Evolutionary conservation across 2,113 vertebrate genomes (phyloP).

Genomic region (Lagopus leucura): DNA sequence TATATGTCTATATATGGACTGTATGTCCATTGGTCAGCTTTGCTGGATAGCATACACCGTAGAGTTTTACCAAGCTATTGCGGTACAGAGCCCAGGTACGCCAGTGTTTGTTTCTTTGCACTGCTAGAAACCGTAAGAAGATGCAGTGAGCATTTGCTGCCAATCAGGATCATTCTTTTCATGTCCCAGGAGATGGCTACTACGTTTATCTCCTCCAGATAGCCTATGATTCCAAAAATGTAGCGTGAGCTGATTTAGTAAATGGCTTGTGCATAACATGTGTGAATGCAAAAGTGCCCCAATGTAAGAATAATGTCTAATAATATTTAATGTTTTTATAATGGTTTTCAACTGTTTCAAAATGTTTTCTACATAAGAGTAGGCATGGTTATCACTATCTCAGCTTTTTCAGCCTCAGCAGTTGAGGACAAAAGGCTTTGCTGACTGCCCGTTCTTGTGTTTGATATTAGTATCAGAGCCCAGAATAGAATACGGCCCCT

Average conservation of each 20-base stretch:
- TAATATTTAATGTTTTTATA: background rate
- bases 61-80: constrained; percentile 5
- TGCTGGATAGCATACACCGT: background rate
- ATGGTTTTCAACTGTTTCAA: background rate
- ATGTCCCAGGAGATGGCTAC: background rate
- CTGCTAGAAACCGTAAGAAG: background rate
- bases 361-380: background rate
- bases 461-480: background rate
- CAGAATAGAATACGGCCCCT: background rate
- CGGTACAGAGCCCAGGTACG: background rate
- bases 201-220: background rate
- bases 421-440: background rate
- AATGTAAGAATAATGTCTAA: background rate
- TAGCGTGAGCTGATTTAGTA: background rate
- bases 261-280: background rate
- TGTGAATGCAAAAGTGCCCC: background rate
- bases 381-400: background rate
- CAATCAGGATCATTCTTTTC: constrained; percentile 2
- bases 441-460: background rate
- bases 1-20: background rate
- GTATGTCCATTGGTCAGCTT: constrained; percentile 1
- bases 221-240: background rate
- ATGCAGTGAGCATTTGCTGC: constrained; percentile 11
- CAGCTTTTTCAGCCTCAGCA: background rate
- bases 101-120: background rate